Evolutionary conservation across 2,888 invertebrate genomes (phyloP).

Genomic region (Anaspis maculata): DNA sequence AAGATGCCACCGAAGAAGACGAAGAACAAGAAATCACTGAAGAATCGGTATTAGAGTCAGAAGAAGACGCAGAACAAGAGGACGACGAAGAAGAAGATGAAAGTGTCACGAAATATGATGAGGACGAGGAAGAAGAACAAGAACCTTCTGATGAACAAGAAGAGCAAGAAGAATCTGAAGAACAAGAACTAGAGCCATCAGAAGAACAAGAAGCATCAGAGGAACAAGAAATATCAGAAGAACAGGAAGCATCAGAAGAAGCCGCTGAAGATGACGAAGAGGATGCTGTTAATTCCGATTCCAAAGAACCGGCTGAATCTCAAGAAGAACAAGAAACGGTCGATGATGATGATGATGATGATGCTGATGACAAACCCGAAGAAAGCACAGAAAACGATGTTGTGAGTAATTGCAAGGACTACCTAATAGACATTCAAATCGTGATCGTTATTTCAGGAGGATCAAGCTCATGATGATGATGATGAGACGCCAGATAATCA

Average conservation of each 20-base stretch:
- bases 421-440: neutral
- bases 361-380: conserved; percentile 18
- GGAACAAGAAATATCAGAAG: conserved; percentile 22
- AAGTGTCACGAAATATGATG: conserved; percentile 18
- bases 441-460: neutral
- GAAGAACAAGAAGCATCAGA: conserved; percentile 20
- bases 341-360: conserved; percentile 15
- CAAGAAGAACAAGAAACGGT: conserved; percentile 18
- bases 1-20: conserved; percentile 44
- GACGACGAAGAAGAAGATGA: conserved; percentile 17
- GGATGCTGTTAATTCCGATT: too few species aligned
- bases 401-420: neutral
- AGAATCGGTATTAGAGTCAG: conserved; percentile 5
- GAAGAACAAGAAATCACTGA: conserved; percentile 43
- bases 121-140: conserved; percentile 34
- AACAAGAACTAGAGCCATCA: conserved; percentile 24
- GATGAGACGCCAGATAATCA: conserved; percentile 17
- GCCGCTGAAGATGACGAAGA: conserved; percentile 24
- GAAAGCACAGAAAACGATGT: conserved; percentile 10
- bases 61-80: conserved; percentile 17
- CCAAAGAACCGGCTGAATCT: too few species aligned
- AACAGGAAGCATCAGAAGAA: conserved; percentile 18
- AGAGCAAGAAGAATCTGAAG: conserved; percentile 15
- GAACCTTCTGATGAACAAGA: conserved; percentile 26
- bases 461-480: conserved; percentile 21